Percentiles rank a stretch among this genome's conserved stretches.
phyloP scores from a whole-genome alignment of 2,113 vertebrate genomes.

The Oryzias melastigma region DNA sequence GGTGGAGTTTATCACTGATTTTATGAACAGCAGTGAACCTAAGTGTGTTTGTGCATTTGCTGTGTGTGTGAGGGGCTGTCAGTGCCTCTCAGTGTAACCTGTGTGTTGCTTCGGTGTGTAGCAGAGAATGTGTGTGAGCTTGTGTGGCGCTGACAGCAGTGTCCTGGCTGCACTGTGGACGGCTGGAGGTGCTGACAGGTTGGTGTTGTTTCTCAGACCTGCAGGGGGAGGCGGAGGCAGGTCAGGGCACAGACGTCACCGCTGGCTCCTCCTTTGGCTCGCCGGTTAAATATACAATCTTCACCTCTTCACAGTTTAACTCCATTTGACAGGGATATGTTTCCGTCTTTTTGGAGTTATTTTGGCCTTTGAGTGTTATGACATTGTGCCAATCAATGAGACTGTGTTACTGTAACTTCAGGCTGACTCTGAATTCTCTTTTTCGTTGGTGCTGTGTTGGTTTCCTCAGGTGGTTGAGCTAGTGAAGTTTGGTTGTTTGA shows the following conservation, averaged over 20 bases:
- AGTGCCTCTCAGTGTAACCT: too few relatives aligned
- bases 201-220: conserved; percentile 43
- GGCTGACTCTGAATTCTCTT: too few relatives aligned
- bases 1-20: too few relatives aligned
- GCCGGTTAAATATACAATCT: conserved; percentile 23
- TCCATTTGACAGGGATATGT: not conserved
- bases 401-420: too few relatives aligned
- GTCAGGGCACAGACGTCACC: conserved; percentile 22
- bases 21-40: too few relatives aligned
- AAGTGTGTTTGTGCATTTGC: not conserved
- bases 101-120: conserved; percentile 18
- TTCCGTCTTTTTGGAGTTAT: not conserved
- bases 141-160: conserved; percentile 43
- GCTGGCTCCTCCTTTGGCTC: not conserved
- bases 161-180: conserved; percentile 46
- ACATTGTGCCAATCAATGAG: not conserved
- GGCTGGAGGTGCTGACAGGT: conserved; percentile 56
- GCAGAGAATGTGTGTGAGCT: conserved; percentile 12
- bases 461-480: too few relatives aligned
- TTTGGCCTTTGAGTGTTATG: conserved; percentile 1
- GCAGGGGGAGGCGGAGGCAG: conserved; percentile 25
- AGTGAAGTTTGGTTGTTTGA: too few relatives aligned
- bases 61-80: conserved; percentile 7
- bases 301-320: conserved; percentile 12
- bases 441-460: too few relatives aligned